phyloP scores from a whole-genome alignment of 2,113 vertebrate genomes.

The Panthera leo region DNA sequence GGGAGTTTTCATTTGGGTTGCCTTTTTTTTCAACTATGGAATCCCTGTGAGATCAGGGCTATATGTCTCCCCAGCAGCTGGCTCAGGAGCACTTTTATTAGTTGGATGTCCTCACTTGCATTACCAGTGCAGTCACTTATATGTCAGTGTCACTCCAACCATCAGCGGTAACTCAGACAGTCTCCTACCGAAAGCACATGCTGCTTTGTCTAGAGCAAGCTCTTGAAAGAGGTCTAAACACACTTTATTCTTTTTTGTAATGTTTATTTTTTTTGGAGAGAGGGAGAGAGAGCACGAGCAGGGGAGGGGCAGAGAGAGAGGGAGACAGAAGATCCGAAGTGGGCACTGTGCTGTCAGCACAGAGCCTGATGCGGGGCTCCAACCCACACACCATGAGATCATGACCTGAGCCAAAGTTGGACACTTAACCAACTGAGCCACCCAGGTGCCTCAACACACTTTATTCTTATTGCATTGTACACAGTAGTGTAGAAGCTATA shows the following conservation, averaged over 20 bases:
- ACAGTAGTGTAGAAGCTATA: neutral
- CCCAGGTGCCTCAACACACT: neutral
- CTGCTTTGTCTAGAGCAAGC: neutral
- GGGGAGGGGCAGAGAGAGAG: too few species aligned
- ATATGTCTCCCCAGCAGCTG: constrained; percentile 65
- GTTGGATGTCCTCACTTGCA: constrained; percentile 48
- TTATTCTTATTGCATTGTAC: constrained; percentile 53
- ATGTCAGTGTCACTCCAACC: constrained; percentile 38
- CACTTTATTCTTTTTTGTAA: constrained; percentile 26
- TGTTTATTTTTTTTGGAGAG: too few species aligned
- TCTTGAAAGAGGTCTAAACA: constrained; percentile 47
- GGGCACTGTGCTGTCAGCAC: too few species aligned
- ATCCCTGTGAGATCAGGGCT: constrained; percentile 75
- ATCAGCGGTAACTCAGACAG: neutral
- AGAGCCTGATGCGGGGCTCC: too few species aligned
- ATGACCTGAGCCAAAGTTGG: too few species aligned
- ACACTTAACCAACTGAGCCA: too few species aligned
- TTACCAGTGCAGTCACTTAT: constrained; percentile 6
- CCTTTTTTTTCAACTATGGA: constrained; percentile 32
- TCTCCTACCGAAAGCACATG: neutral
- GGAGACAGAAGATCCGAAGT: too few species aligned
- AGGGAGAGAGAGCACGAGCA: too few species aligned
- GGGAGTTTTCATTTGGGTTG: constrained; percentile 50
- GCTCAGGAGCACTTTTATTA: constrained; percentile 44
- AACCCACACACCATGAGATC: too few species aligned